Percentiles rank a stretch among this genome's conserved stretches.
Evolutionary conservation across 2,797 vertebrate species (phyloP).

Genomic region (Tapirus indicus): DNA sequence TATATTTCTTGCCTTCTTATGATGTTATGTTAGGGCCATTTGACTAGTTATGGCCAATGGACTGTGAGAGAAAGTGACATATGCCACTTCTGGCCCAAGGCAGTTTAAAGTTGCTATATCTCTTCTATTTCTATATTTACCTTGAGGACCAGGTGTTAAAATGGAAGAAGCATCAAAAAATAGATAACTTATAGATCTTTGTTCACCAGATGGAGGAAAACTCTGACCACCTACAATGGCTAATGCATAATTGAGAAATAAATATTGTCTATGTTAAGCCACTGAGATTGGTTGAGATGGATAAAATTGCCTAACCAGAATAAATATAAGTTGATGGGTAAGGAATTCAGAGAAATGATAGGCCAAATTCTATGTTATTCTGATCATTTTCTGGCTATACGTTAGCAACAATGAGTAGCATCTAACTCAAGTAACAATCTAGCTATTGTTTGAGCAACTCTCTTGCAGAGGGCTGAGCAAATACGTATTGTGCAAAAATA

Average conservation of each 20-base stretch:
- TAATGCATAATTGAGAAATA: neutral
- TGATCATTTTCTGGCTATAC: neutral
- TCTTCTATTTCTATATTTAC: neutral
- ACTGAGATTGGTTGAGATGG: neutral
- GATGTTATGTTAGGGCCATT: neutral
- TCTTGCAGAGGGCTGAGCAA: neutral
- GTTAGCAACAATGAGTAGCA: neutral
- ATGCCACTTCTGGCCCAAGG: neutral
- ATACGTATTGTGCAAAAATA: neutral
- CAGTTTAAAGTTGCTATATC: neutral
- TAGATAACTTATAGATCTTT: neutral
- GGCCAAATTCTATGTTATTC: neutral
- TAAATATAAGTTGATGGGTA: neutral
- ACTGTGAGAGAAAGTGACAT: neutral
- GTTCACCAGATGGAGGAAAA: conserved; percentile 2
- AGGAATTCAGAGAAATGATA: neutral
- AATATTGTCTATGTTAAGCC: neutral
- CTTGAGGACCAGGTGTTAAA: neutral
- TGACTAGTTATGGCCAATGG: neutral
- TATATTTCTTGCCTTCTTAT: neutral
- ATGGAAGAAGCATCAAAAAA: neutral
- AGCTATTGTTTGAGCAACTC: neutral
- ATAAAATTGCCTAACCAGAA: neutral
- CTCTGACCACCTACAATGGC: neutral
- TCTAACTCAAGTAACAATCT: neutral